These are phyloP conservation scores for Nemopilema nomurai DNA, from an alignment of 30 jellyfish, hydroid and myxozoan genomes.

Conservation along the genomic window DNA sequence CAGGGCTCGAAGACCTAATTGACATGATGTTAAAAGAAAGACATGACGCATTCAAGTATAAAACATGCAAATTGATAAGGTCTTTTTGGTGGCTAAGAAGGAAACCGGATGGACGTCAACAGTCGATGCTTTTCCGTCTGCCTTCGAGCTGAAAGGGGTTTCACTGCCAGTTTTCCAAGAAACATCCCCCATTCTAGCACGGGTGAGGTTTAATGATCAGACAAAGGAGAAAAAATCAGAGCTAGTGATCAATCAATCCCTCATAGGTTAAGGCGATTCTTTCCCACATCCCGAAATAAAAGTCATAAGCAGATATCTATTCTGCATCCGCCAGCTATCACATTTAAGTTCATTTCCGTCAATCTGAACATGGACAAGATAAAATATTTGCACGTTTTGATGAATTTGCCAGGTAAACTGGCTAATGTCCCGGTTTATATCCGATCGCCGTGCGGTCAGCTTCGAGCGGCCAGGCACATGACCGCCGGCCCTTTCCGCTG, in stretches of 20 bases:
- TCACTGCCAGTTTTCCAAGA: too few relatives aligned
- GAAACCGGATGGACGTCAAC: neutral
- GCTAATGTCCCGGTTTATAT: neutral
- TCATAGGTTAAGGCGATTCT: neutral
- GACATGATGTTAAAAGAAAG: neutral
- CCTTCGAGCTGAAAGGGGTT: neutral
- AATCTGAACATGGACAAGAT: neutral
- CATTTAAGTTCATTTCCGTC: neutral
- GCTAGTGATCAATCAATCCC: neutral
- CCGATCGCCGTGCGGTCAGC: neutral
- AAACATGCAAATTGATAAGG: neutral
- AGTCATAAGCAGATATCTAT: neutral
- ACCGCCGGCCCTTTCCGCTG: neutral
- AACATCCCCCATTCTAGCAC: too few relatives aligned
- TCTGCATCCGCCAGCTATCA: neutral
- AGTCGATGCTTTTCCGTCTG: neutral
- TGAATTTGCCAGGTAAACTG: neutral
- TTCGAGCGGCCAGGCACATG: neutral
- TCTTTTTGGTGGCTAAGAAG: neutral
- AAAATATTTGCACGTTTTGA: neutral
- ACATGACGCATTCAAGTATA: neutral
- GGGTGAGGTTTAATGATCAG: too few relatives aligned
- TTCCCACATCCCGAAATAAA: neutral
- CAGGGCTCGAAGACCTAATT: neutral
- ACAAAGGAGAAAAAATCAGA: too few relatives aligned